Conservation (phyloP, 2,888 invertebrate species). For the Himalopsyche tibetana region DNA sequence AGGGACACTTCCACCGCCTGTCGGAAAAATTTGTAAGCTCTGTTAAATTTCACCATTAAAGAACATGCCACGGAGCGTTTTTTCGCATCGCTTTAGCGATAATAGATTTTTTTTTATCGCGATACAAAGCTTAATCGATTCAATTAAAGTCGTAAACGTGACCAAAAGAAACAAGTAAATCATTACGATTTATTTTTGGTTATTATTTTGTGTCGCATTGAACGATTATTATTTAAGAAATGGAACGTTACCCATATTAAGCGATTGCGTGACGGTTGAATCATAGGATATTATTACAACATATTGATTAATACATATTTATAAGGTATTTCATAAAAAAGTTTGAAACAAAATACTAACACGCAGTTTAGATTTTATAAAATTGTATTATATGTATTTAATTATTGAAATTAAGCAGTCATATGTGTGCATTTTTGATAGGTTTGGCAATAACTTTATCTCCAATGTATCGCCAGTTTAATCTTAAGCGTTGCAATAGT, state of each 20-base stretch:
- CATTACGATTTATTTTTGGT: conserved; percentile 35
- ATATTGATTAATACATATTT: not conserved
- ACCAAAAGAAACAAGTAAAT: conserved; percentile 47
- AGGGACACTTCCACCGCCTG: conserved; percentile 28
- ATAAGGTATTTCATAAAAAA: not conserved
- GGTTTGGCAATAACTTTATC: no score
- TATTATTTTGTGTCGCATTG: conserved; percentile 23
- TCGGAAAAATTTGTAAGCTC: conserved; percentile 25
- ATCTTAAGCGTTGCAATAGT: no score
- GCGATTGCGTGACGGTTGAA: not conserved
- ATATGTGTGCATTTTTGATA: no score
- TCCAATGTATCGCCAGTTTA: no score
- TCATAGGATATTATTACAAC: not conserved
- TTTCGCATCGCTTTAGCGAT: conserved; percentile 24
- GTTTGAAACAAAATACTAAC: no score
- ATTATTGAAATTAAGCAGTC: no score
- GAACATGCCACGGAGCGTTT: conserved; percentile 23
- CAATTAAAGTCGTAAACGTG: conserved; percentile 48
- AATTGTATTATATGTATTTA: no score
- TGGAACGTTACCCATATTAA: not conserved
- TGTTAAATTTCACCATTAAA: conserved; percentile 41
- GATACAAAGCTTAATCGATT: conserved; percentile 48
- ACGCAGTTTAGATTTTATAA: no score
- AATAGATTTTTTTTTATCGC: conserved; percentile 49
- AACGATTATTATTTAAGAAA: conserved; percentile 14